Evolutionary conservation across 1,140 invertebrate genomes (phyloP), one percentile per base, ranked within the genome.

Genomic region (Brachionus rotundiformis): DNA sequence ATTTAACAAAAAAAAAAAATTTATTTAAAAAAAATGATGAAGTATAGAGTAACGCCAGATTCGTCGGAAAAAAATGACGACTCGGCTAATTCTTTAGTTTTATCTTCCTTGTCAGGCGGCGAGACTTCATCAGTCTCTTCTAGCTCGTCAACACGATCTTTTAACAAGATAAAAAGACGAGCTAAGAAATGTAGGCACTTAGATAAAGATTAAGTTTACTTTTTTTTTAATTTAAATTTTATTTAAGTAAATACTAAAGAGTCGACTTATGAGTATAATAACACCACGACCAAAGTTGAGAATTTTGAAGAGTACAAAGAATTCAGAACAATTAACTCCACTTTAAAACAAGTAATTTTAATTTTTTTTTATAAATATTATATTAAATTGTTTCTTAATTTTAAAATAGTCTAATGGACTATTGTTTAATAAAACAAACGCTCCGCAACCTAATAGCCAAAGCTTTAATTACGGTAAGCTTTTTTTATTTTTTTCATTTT

Each of bases 11-110:
- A 36, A 71, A 71, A 39, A 19, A 71, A 39, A 36, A 39, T 33
- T 65, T n/a, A 23, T 3, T 61, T 61, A 65, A 31, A 31, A 73
- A 73, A 73, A 47, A 73, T 73, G 68, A 73, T 73, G 68, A 73
- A 73, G 25, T 73, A 73, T 73, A 36, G 68, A 44, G 68, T 73
- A 44, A 73, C 68, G 39, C 68, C 68, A 19, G 68, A 73, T 73
- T 73, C 68, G 19, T 73, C 68, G 4, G 63, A 68, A 33, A 68
- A 68, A 68, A 68, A n/a, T 68, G 63, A 68, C 31, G 63, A 68
- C 0, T 68, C 61, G 2, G 29, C 23, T 27, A 63, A 13, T 29
- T 63, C 61, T 39, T 68, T 68, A 36, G 33, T 68, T 19, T 36
- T 68, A 33, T 68, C 61, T 63, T 68, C 63, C 16, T 68, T 36